Evolutionary conservation across 2,797 vertebrate species (phyloP).

Genomic region (Intellagama lesueurii): DNA sequence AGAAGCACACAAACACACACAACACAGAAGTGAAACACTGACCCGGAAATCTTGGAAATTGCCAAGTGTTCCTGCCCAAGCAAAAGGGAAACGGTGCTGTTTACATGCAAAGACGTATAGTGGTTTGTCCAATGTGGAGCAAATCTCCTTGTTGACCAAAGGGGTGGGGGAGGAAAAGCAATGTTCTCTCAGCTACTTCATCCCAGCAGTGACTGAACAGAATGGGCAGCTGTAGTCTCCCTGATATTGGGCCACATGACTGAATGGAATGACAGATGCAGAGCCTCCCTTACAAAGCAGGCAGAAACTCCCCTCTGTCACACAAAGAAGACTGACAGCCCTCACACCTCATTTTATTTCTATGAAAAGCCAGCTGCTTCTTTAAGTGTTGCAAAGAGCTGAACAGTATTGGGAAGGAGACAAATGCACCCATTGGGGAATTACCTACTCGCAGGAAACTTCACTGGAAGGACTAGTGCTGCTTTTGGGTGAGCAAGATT

Average conservation of each 20-base stretch:
- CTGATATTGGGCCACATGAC: conserved; percentile 74
- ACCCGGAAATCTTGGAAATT: conserved; percentile 62
- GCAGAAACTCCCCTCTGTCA: conserved; percentile 76
- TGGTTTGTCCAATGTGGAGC: conserved; percentile 66
- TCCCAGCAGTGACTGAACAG: conserved; percentile 76
- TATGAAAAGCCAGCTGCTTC: conserved; percentile 81
- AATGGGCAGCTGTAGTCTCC: conserved; percentile 80
- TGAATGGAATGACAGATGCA: conserved; percentile 85
- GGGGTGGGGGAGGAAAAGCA: neutral
- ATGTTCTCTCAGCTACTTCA: conserved; percentile 67
- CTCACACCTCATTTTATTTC: conserved; percentile 77
- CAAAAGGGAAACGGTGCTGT: conserved; percentile 65
- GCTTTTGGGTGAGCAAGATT: neutral
- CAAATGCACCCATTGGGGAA: conserved; percentile 36
- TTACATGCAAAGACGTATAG: conserved; percentile 69
- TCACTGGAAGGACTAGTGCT: conserved; percentile 4
- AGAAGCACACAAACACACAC: too few species aligned
- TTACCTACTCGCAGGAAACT: conserved; percentile 4
- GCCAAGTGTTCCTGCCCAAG: conserved; percentile 67
- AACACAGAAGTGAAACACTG: conserved; percentile 49
- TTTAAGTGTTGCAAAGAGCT: conserved; percentile 66
- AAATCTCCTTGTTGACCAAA: conserved; percentile 66
- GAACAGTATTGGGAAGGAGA: conserved; percentile 61
- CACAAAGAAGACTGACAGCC: conserved; percentile 81
- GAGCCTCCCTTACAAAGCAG: conserved; percentile 76